Percentiles rank a stretch among this genome's conserved stretches.
Evolutionary conservation across 2,888 invertebrate genomes (phyloP).

Genomic region (Catocala nupta): DNA sequence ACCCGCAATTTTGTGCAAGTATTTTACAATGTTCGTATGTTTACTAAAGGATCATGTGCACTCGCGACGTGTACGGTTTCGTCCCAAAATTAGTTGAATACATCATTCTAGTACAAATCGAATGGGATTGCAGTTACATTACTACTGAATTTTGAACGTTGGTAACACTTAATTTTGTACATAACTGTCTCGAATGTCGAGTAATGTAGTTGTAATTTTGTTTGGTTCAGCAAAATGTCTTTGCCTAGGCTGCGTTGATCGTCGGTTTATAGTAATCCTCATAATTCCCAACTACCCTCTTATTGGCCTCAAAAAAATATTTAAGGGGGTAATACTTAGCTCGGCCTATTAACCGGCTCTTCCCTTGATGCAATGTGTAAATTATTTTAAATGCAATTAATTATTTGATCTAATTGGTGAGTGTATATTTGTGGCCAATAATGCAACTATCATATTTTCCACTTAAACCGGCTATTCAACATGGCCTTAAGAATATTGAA

Average conservation of each 20-base stretch:
- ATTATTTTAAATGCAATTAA: background rate
- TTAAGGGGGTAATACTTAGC: slow-evolving; percentile 46
- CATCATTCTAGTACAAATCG: slow-evolving; percentile 60
- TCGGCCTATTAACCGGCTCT: slow-evolving; percentile 20
- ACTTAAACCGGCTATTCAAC: slow-evolving; percentile 51
- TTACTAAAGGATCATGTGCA: slow-evolving; percentile 29
- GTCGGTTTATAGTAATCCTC: slow-evolving; percentile 48
- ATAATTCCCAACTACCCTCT: slow-evolving; percentile 37
- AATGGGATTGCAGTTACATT: slow-evolving; percentile 64
- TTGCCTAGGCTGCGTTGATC: slow-evolving; percentile 66
- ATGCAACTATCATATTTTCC: slow-evolving; percentile 3
- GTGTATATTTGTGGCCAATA: slow-evolving; percentile 24
- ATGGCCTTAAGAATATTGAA: slow-evolving; percentile 47
- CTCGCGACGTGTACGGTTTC: slow-evolving; percentile 60
- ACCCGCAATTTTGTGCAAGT: slow-evolving; percentile 5
- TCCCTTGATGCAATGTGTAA: slow-evolving; percentile 23
- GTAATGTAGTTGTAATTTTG: slow-evolving; percentile 64
- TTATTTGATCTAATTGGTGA: slow-evolving; percentile 7
- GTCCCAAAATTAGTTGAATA: slow-evolving; percentile 62
- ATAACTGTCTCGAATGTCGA: slow-evolving; percentile 65
- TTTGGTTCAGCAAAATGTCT: slow-evolving; percentile 54
- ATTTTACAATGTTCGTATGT: slow-evolving; percentile 11
- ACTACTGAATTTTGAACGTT: slow-evolving; percentile 56
- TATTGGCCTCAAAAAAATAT: slow-evolving; percentile 64
- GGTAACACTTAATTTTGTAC: slow-evolving; percentile 73